These are phyloP conservation scores for Sarcophaga bullata DNA, from an alignment of 1,140 invertebrate species.

Conservation along the genomic window DNA sequence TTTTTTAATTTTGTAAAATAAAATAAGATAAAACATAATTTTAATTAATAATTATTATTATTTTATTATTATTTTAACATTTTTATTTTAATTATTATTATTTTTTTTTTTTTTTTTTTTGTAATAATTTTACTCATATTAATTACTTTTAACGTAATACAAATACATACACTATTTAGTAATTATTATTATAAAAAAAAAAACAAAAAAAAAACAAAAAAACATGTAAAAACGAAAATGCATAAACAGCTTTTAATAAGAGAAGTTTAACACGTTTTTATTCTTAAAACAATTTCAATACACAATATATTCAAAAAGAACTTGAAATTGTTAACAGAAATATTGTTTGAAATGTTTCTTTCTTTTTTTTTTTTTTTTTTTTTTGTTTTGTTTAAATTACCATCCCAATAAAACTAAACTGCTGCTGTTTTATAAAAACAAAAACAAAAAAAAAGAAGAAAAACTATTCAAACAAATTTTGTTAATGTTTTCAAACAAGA, in stretches of 20 bases:
- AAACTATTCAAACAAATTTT: not conserved
- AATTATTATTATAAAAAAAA: not conserved
- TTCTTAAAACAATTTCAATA: not conserved
- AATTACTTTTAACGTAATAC: not conserved
- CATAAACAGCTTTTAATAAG: not conserved
- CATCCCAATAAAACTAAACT: too few species aligned
- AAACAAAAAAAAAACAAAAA: not conserved
- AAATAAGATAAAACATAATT: too few species aligned
- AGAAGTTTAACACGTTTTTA: slow-evolving; percentile 14
- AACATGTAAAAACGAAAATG: not conserved
- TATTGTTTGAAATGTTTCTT: too few species aligned
- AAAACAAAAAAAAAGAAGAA: too few species aligned
- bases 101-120: too few species aligned
- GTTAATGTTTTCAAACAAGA: not conserved
- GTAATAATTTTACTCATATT: slow-evolving; percentile 31
- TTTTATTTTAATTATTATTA: slow-evolving; percentile 32
- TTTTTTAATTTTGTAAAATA: slow-evolving; percentile 40
- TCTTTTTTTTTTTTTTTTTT: too few species aligned
- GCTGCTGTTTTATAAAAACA: too few species aligned
- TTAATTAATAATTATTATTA: not conserved
- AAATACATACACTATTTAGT: slow-evolving; percentile 27
- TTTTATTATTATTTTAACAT: not conserved
- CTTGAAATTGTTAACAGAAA: too few species aligned
- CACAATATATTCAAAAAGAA: too few species aligned
- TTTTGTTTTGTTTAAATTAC: too few species aligned